Evolutionary conservation across 2,113 vertebrate species (phyloP).

Genomic region (Saccopteryx leptura): DNA sequence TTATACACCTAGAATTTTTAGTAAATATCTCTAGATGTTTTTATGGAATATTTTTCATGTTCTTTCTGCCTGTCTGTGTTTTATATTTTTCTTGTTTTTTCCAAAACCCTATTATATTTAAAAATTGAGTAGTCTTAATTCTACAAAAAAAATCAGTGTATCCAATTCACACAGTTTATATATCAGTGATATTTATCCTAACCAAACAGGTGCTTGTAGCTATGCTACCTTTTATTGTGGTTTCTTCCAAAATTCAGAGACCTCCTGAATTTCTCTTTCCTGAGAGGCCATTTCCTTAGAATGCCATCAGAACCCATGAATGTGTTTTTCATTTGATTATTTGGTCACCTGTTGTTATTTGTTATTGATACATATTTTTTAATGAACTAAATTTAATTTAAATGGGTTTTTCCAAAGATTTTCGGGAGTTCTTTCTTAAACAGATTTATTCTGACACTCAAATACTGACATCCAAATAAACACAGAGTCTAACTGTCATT

Average conservation of each 20-base stretch:
- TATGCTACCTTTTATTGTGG: neutral
- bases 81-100: conserved; percentile 18
- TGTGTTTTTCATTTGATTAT: neutral
- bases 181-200: neutral
- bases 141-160: neutral
- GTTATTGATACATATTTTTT: neutral
- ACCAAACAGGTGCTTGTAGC: neutral
- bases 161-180: neutral
- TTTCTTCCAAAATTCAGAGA: neutral
- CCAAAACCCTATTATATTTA: neutral
- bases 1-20: neutral
- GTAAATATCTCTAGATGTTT: neutral
- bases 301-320: neutral
- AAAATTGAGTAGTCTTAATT: neutral
- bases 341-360: neutral
- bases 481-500: neutral
- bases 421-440: neutral
- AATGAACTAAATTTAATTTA: conserved; percentile 12
- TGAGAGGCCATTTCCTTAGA: neutral
- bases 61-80: conserved; percentile 2
- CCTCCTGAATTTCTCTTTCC: neutral
- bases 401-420: neutral
- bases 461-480: neutral
- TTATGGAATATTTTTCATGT: neutral
- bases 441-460: neutral